These are phyloP conservation scores for Cabera pusaria DNA, from an alignment of 2,888 invertebrate species.

Conservation along the genomic window DNA sequence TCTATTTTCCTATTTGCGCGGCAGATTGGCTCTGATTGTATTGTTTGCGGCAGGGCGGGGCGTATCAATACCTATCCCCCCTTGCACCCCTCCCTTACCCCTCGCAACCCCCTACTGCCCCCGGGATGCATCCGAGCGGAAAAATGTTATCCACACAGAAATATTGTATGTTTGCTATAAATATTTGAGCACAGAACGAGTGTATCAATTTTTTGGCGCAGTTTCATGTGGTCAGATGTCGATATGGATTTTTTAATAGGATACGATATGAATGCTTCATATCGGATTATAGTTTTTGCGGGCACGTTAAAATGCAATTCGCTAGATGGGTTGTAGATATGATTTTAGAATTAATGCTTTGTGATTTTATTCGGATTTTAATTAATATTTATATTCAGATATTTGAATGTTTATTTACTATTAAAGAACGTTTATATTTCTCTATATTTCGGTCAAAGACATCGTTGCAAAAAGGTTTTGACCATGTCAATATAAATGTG, in stretches of 20 bases:
- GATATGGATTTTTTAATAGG: conserved; percentile 25
- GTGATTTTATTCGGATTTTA: background rate
- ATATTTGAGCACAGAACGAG: conserved; percentile 68
- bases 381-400: no score
- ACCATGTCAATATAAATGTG: no score
- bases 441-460: no score
- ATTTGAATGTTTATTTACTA: no score
- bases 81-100: conserved; percentile 26
- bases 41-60: conserved; percentile 75
- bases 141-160: conserved; percentile 68
- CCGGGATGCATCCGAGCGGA: conserved; percentile 60
- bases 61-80: conserved; percentile 55
- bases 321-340: background rate
- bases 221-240: conserved; percentile 33
- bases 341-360: background rate
- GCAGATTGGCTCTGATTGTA: conserved; percentile 83
- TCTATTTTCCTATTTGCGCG: conserved; percentile 83
- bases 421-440: no score
- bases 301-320: conserved; percentile 10
- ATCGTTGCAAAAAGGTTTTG: no score
- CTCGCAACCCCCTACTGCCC: conserved; percentile 33
- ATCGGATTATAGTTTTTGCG: conserved; percentile 16
- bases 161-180: conserved; percentile 69
- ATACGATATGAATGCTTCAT: conserved; percentile 15
- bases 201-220: conserved; percentile 56